Conservation (phyloP, 2,113 vertebrate genomes). For the Cinclus cinclus region DNA sequence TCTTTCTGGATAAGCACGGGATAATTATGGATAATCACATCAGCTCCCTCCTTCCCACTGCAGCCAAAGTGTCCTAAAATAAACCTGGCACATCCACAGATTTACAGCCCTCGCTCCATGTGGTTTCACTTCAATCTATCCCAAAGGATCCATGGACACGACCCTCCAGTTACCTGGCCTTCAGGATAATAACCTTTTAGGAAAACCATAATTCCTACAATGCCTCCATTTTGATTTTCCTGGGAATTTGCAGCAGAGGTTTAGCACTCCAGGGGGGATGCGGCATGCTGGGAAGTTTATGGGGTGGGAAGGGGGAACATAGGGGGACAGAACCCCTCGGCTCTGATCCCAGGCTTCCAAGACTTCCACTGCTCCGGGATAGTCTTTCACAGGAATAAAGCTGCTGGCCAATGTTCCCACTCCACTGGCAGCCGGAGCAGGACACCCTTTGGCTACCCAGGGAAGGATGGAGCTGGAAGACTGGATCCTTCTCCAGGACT, state of each 20-base stretch:
- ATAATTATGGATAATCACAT: not conserved
- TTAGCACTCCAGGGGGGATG: not conserved
- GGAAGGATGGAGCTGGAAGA: not conserved
- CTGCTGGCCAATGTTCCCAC: not conserved
- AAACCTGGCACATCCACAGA: not conserved
- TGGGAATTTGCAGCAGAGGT: not conserved
- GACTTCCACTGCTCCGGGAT: not conserved
- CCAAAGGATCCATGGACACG: not conserved
- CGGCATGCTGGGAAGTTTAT: rapidly evolving
- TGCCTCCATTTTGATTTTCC: not conserved
- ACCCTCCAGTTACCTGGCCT: too few relatives aligned
- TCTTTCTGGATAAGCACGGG: not conserved
- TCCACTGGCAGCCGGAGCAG: rapidly evolving
- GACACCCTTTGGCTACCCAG: not conserved
- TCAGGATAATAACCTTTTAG: not conserved
- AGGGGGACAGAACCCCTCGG: not conserved
- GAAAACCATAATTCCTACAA: not conserved
- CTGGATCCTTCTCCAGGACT: not conserved
- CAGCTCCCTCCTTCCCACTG: not conserved
- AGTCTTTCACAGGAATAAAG: not conserved
- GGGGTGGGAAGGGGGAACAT: not conserved
- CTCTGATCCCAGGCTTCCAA: not conserved
- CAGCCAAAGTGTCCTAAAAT: not conserved
- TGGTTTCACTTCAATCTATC: not conserved
- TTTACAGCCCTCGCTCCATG: not conserved